These are phyloP conservation scores for Bradynema listronoti DNA, from an alignment of 1,140 invertebrate genomes.

Conservation along the genomic window DNA sequence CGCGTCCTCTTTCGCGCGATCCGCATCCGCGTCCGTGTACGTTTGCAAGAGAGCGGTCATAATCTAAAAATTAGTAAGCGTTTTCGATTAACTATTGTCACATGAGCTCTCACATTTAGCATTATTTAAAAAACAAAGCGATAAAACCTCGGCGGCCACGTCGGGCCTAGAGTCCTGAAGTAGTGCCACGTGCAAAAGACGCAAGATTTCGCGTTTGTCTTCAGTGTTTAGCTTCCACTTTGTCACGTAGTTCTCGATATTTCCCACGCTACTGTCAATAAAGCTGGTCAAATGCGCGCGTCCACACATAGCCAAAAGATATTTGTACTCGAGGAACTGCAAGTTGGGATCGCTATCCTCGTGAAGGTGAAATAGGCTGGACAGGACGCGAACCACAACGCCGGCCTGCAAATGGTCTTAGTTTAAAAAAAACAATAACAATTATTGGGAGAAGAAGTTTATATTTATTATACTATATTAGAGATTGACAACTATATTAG, in stretches of 20 bases:
- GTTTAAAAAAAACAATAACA: neutral
- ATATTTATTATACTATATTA: neutral
- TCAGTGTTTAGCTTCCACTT: conserved; percentile 27
- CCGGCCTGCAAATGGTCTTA: conserved; percentile 30
- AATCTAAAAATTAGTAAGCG: no score
- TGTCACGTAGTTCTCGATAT: conserved; percentile 23
- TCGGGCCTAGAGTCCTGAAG: conserved; percentile 32
- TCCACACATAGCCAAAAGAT: conserved; percentile 29
- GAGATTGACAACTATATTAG: no score
- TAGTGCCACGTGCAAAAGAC: conserved; percentile 31
- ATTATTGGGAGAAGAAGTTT: neutral
- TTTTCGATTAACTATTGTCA: no score
- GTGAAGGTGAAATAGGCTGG: conserved; percentile 40
- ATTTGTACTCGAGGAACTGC: conserved; percentile 30
- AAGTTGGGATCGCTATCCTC: conserved; percentile 13
- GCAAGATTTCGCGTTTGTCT: conserved; percentile 36
- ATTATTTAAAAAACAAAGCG: conserved; percentile 31
- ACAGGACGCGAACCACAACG: conserved; percentile 38
- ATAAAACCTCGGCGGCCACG: conserved; percentile 40
- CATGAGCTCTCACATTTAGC: conserved; percentile 19
- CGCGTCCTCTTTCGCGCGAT: conserved; percentile 42
- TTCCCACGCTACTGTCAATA: conserved; percentile 28
- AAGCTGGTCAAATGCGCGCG: conserved; percentile 24
- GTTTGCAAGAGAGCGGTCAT: conserved; percentile 46
- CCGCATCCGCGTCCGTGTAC: conserved; percentile 48